Base-by-base conservation (phyloP, 2,888 invertebrate genomes). In the Pammene aurita region DNA sequence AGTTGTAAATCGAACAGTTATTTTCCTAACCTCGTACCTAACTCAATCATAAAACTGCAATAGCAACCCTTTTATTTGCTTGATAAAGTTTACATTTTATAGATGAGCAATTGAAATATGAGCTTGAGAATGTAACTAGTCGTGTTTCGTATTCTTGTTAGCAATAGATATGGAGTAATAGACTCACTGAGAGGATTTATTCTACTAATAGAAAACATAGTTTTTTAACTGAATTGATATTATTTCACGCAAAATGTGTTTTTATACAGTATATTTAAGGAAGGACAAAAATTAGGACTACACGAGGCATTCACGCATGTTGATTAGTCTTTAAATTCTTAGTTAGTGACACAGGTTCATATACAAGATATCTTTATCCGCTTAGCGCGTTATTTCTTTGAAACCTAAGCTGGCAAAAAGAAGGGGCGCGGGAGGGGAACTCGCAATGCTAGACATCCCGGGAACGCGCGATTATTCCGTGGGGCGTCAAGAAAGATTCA, bases 1-100 rank as follows among this genome's bases (percentile, higher is more conserved):
- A 73, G 57, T 58, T 72, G 76, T 76, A 77, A 80, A 77, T 78
- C 74, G 73, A 14, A 34, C 35, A 14, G 11, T 60, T 35, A 60
- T 14, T 46, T 35, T 46, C 14, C 6, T 14, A 14, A 50, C 10
- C 61, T 61, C 61, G 38, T 50, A 50, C 48, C 34, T 16, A 2
- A 13, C 9, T 57, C 7, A 18, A 16, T 16, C 57, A 38, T 10
- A 7, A 35, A 14, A 44, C 35, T 38, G 13, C 13, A 48, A 48
- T 16, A 48, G 35, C 60, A 13, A 48, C 60, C 13, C 11, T 41
- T 18, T 7, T 18, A 18, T 50, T 10, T 38, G 26, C 44, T n/a
- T 11, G 34, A 35, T 35, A 60, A 60, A 60, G 48, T 60, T 48
- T 35, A 16, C 7, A 35, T 34, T 60, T 5, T 14, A 60, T 14